phyloP scores from a whole-genome alignment of 1,140 invertebrate genomes.

The Anastatus disparis region DNA sequence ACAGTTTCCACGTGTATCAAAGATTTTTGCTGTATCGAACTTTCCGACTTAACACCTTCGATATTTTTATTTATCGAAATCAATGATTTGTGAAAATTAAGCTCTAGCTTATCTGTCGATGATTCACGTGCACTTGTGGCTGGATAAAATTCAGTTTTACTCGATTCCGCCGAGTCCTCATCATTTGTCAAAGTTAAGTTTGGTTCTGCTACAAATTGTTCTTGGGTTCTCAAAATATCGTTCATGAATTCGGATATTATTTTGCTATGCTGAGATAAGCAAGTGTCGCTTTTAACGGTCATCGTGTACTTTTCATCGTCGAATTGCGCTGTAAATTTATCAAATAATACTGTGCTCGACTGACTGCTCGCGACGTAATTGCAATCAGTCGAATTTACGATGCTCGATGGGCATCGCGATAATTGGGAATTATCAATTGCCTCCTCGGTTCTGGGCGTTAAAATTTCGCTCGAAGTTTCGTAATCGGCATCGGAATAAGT shows the following conservation, averaged over 20 bases:
- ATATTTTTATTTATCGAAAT: background rate
- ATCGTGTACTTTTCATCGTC: background rate
- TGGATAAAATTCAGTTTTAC: background rate
- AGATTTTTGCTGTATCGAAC: background rate
- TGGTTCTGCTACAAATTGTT: background rate
- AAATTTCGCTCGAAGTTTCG: slow-evolving; percentile 22
- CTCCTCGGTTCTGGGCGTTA: no score
- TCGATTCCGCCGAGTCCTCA: background rate
- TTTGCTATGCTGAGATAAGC: background rate
- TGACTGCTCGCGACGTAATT: background rate
- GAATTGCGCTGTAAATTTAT: background rate
- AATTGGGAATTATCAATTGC: background rate
- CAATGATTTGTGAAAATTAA: no score
- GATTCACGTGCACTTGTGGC: background rate
- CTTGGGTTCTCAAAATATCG: background rate
- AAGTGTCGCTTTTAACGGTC: slow-evolving; percentile 12
- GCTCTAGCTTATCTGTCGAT: background rate
- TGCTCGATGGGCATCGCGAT: background rate
- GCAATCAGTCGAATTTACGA: background rate
- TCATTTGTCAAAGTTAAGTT: background rate
- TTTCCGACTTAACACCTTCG: background rate
- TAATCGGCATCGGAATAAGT: slow-evolving; percentile 16
- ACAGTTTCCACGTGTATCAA: no score
- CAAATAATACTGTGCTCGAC: background rate
- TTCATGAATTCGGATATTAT: slow-evolving; percentile 11